Conservation (phyloP, 2,113 vertebrate genomes). For the Phalacrocorax aristotelis region DNA sequence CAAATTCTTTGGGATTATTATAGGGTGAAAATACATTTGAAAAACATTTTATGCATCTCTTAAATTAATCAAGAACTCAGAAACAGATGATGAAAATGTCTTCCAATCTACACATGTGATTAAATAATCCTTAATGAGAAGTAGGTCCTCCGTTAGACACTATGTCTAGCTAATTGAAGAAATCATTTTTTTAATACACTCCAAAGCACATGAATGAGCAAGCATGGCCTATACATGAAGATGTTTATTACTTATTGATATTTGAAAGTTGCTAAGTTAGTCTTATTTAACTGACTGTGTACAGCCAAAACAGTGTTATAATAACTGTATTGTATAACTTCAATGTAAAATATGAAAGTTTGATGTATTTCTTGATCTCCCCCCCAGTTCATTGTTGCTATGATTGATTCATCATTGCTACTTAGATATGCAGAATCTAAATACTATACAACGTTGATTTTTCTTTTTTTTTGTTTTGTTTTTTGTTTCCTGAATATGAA, state of each 20-base stretch:
- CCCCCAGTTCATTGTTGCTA: conserved; percentile 61
- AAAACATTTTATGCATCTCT: conserved; percentile 16
- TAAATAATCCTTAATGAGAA: conserved; percentile 56
- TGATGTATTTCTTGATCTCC: conserved; percentile 52
- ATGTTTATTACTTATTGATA: conserved; percentile 75
- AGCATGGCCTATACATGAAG: conserved; percentile 65
- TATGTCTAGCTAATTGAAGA: conserved; percentile 35
- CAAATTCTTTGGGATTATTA: not conserved
- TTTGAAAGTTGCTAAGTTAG: conserved; percentile 74
- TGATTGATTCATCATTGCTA: conserved; percentile 65
- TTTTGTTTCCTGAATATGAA: conserved; percentile 49
- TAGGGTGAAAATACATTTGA: not conserved
- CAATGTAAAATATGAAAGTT: conserved; percentile 61
- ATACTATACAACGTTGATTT: conserved; percentile 37
- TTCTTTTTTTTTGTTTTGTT: conserved; percentile 21
- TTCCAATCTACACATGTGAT: conserved; percentile 32
- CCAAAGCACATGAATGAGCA: conserved; percentile 67
- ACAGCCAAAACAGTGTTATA: conserved; percentile 54
- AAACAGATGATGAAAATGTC: conserved; percentile 36
- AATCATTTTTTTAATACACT: conserved; percentile 52
- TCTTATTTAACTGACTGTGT: conserved; percentile 69
- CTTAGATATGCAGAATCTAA: conserved; percentile 68
- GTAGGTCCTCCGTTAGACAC: conserved; percentile 28
- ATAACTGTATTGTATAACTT: conserved; percentile 62
- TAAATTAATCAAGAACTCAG: conserved; percentile 17